Evolutionary conservation across 2,888 invertebrate species (phyloP).

Genomic region (Meiosimyza platycephala): DNA sequence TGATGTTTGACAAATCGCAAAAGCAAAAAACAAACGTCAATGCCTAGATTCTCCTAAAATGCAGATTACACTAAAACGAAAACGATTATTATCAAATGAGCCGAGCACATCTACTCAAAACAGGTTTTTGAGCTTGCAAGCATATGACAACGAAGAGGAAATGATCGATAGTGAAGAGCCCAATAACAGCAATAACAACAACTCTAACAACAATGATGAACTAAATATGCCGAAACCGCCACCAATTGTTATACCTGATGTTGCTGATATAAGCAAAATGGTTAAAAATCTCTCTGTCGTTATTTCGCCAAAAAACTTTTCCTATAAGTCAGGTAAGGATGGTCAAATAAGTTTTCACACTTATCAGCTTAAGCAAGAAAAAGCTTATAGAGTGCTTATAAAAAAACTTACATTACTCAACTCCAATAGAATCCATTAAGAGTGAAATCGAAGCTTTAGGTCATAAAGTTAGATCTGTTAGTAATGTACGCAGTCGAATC

Average conservation of each 20-base stretch:
- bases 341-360: slow-evolving; percentile 34
- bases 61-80: no score
- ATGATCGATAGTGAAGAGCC: no score
- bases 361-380: slow-evolving; percentile 34
- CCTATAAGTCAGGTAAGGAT: slow-evolving; percentile 27
- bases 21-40: no score
- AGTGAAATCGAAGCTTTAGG: slow-evolving; percentile 26
- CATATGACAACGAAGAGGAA: no score
- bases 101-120: no score
- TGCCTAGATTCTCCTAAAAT: no score
- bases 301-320: slow-evolving; percentile 17
- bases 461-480: slow-evolving; percentile 32
- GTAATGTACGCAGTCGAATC: slow-evolving; percentile 7
- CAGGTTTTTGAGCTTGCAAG: no score
- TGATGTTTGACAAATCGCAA: no score
- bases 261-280: slow-evolving; percentile 14
- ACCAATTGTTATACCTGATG: slow-evolving; percentile 24
- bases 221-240: slow-evolving; percentile 15
- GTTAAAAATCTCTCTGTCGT: no score
- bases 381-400: slow-evolving; percentile 36
- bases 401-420: slow-evolving; percentile 36
- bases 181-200: no score
- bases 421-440: slow-evolving; percentile 19
- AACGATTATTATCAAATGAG: no score
- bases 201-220: no score